Evolutionary conservation across 2,113 vertebrate species (phyloP).

Genomic region (Otis tarda): DNA sequence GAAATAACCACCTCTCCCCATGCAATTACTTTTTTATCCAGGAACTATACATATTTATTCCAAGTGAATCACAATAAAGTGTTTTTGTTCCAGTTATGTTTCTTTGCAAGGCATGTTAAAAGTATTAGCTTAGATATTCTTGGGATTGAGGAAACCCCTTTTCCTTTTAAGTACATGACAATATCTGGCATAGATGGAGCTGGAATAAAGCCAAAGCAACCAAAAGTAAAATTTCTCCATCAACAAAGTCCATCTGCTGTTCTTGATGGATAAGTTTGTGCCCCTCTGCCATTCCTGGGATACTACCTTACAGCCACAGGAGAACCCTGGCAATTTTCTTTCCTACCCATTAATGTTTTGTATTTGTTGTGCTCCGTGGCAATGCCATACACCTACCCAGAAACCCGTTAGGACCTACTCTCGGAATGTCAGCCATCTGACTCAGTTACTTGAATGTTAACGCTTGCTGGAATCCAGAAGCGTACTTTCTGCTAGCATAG

Average conservation of each 20-base stretch:
- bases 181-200: neutral
- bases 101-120: slow-evolving; percentile 1
- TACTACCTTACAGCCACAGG: neutral
- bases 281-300: neutral
- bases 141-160: neutral
- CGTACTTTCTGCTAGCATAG: neutral
- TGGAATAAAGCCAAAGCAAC: neutral
- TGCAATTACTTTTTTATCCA: neutral
- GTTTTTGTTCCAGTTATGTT: neutral
- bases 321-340: neutral
- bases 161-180: neutral
- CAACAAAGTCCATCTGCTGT: neutral
- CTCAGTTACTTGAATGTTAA: neutral
- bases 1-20: neutral
- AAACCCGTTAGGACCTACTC: neutral
- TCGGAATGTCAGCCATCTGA: neutral
- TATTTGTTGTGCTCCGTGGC: neutral
- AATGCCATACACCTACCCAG: neutral
- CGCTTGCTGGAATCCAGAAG: neutral
- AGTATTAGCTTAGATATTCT: neutral
- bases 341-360: neutral
- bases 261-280: neutral
- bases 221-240: neutral
- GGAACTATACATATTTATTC: neutral
- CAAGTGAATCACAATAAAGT: neutral